Evolutionary conservation across 2,888 invertebrate genomes (phyloP).

Genomic region (Agonum fuliginosum): DNA sequence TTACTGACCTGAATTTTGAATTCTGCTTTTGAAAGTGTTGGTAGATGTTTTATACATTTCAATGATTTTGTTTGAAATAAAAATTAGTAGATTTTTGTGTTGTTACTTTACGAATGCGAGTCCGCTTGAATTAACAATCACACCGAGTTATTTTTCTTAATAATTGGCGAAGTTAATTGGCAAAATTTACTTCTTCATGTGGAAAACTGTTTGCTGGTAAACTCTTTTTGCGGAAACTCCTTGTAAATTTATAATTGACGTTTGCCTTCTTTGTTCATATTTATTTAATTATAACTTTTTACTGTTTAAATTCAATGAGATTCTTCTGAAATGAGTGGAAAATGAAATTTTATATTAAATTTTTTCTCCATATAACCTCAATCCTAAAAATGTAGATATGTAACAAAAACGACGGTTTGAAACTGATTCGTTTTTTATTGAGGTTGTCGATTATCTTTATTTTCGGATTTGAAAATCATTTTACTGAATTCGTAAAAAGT

Average conservation of each 20-base stretch:
- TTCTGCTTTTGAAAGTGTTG: neutral
- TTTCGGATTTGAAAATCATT: neutral
- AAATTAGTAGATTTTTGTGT: conserved; percentile 6
- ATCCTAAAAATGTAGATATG: neutral
- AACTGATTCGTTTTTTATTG: neutral
- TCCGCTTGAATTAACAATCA: neutral
- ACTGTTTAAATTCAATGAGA: neutral
- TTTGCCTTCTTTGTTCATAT: conserved; percentile 12
- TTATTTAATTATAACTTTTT: conserved; percentile 19
- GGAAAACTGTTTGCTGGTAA: neutral
- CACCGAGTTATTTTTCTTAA: conserved; percentile 2
- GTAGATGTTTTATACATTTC: neutral
- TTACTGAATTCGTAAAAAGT: too few species aligned
- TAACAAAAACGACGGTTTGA: neutral
- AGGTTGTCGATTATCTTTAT: neutral
- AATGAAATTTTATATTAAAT: neutral
- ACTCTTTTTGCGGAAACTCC: neutral
- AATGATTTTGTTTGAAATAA: neutral
- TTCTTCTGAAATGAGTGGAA: neutral
- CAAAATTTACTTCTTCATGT: conserved; percentile 2
- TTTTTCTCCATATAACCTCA: neutral
- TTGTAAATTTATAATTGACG: conserved; percentile 22
- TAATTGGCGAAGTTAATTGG: conserved; percentile 26
- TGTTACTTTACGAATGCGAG: neutral
- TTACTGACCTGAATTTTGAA: conserved; percentile 14